Conservation (phyloP, 2,888 invertebrate species). For the Conchocele bisecta region DNA sequence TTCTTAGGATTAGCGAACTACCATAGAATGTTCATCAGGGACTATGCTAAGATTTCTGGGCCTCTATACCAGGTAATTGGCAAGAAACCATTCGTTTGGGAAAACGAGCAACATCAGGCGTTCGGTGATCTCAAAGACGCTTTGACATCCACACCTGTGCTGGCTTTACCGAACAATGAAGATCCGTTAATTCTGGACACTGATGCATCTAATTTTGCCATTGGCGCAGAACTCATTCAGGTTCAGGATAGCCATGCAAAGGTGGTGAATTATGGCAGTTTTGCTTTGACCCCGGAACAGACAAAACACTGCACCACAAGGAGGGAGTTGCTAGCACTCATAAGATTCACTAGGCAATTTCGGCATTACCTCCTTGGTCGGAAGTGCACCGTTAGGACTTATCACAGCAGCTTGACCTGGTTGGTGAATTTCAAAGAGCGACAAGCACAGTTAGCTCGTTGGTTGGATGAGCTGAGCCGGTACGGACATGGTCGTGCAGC, state of each 20-base stretch:
- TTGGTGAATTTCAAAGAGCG: conserved; percentile 35
- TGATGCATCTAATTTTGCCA: too few species aligned
- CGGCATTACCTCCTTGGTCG: conserved; percentile 43
- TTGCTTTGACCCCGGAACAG: conserved; percentile 27
- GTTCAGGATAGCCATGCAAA: conserved; percentile 39
- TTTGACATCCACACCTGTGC: conserved; percentile 21
- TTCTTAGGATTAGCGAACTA: conserved; percentile 52
- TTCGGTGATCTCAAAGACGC: conserved; percentile 5
- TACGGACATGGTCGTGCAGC: too few species aligned
- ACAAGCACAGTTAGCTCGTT: conserved; percentile 45
- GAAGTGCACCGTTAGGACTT: conserved; percentile 29
- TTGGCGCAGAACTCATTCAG: conserved; percentile 47
- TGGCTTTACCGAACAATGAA: conserved; percentile 21
- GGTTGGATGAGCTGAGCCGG: too few species aligned
- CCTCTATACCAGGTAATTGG: conserved; percentile 37
- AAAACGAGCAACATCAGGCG: conserved; percentile 16
- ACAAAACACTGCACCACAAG: conserved; percentile 41
- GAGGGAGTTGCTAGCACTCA: conserved; percentile 42
- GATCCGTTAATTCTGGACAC: conserved; percentile 30
- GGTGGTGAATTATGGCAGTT: conserved; percentile 38
- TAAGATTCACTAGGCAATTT: conserved; percentile 34
- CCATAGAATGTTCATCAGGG: conserved; percentile 35
- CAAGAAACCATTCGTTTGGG: conserved; percentile 31
- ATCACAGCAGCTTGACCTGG: too few species aligned
- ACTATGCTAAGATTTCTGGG: conserved; percentile 10